phyloP scores from a whole-genome alignment of 1,140 invertebrate species.

The Saccostrea cuccullata region DNA sequence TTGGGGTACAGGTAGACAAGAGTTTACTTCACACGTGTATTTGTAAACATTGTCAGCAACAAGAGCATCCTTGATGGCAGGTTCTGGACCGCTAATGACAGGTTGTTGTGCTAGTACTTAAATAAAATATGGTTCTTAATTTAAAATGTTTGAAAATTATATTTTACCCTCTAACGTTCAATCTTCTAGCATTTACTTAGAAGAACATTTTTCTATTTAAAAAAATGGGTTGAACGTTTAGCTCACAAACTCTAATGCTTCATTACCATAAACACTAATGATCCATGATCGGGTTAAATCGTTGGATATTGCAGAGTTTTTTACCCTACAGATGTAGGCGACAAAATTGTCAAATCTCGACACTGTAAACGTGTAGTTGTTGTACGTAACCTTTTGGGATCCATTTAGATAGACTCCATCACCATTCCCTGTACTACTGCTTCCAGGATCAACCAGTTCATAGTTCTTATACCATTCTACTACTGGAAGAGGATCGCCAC shows the following conservation, averaged over 20 bases:
- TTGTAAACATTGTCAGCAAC: neutral
- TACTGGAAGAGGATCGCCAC: neutral
- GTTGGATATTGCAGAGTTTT: neutral
- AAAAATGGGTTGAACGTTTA: too few species aligned
- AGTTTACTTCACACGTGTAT: neutral
- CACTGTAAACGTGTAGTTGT: slow-evolving; percentile 11
- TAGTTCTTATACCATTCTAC: neutral
- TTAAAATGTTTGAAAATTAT: too few species aligned
- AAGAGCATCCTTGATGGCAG: neutral
- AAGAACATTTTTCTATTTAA: too few species aligned
- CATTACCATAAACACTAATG: slow-evolving; percentile 29
- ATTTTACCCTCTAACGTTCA: too few species aligned
- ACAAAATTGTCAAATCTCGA: slow-evolving; percentile 4
- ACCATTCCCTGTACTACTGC: neutral
- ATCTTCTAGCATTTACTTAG: too few species aligned
- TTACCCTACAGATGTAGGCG: neutral
- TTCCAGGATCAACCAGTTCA: neutral
- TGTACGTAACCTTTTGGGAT: neutral
- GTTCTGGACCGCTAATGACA: neutral
- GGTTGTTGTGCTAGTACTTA: neutral
- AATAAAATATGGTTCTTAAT: neutral
- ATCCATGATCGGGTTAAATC: neutral
- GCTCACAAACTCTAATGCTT: too few species aligned
- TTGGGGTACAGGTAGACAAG: neutral
- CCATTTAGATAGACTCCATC: neutral